Base-by-base conservation (phyloP, 2,797 vertebrate genomes). In the Glyptemys insculpta region DNA sequence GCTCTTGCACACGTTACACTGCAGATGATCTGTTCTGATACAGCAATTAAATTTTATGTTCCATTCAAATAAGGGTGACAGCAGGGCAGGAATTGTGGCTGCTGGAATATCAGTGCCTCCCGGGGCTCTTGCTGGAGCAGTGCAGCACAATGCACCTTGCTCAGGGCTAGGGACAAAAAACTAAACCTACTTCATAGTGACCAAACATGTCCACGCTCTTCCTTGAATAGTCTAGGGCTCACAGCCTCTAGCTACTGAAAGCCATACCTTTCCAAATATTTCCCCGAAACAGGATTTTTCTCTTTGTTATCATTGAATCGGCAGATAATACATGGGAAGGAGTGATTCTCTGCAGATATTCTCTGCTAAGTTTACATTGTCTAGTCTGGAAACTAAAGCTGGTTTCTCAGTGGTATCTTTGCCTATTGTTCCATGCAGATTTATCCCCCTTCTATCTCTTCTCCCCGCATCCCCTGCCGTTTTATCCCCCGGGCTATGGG, bases 361-460 rank as follows among this genome's bases (percentile, higher is more conserved):
- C 90, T 65, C 81, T 81, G 83, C 92, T 10, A 59, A 94, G 96
- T 96, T 94, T 54, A 1, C 57, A 65, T 96, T 88, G 93, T 93
- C 95, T 88, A 93, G 83, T 10, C 95, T 97, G 97, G 95, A 97
- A 97, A 95, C 96, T 88, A 96, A 82, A 95, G 31, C 95, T 83
- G 89, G 91, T 97, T 96, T 95, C 96, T 95, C 96, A 82, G 94
- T 93, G 93, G 95, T 96, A 95, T 97, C 97, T 97, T 94, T 89
- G 57, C 95, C 94, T 97, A 95, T 87, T 53, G 79, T 94, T 94
- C 85, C 94, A 56, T 91, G 11, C 34, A 53, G 94, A 94, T 97
- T 85, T 95, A 1, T 84, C 80, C 50, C 76, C 87, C 90, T 83
- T 47, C 44, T 85, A 52, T 83, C 91, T 89, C 49, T 34, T 12